These are phyloP conservation scores for Aurelia aurita complex sp. Pacific DNA, from an alignment of 30 jellyfish, hydroid and myxozoan species.

Conservation along the genomic window DNA sequence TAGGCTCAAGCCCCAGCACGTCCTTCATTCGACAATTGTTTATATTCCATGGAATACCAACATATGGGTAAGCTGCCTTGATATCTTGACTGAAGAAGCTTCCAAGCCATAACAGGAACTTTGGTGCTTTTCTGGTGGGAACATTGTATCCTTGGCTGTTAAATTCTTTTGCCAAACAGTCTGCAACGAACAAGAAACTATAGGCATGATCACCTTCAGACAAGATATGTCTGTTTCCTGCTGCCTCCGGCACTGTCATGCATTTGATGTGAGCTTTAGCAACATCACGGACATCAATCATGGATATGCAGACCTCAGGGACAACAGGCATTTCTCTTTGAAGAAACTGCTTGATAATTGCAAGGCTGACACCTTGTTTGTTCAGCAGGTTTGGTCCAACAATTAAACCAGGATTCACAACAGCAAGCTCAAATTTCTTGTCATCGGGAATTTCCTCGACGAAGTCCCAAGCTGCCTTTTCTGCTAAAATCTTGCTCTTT, in stretches of 20 bases:
- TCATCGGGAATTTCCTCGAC: slow-evolving; percentile 45
- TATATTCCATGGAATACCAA: slow-evolving; percentile 15
- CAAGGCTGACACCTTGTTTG: slow-evolving; percentile 21
- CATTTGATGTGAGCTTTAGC: slow-evolving; percentile 53
- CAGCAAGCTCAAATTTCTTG: slow-evolving; percentile 35
- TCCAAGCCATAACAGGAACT: slow-evolving; percentile 32
- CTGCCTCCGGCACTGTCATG: slow-evolving; percentile 58
- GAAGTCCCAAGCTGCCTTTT: slow-evolving; percentile 65
- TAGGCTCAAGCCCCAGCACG: slow-evolving; percentile 38
- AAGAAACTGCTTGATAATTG: slow-evolving; percentile 12
- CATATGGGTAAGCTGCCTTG: slow-evolving; percentile 15
- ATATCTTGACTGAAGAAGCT: slow-evolving; percentile 48
- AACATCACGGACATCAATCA: slow-evolving; percentile 54
- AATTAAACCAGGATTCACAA: slow-evolving; percentile 47
- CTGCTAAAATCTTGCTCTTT: slow-evolving; percentile 47
- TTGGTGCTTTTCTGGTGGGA: slow-evolving; percentile 54
- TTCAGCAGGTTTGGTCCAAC: slow-evolving; percentile 46
- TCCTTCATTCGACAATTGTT: slow-evolving; percentile 32
- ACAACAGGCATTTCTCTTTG: slow-evolving; percentile 37
- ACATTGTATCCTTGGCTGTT: slow-evolving; percentile 45
- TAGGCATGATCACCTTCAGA: slow-evolving; percentile 15
- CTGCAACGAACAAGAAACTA: slow-evolving; percentile 14
- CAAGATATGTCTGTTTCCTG: slow-evolving; percentile 48
- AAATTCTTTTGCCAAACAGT: slow-evolving; percentile 34
- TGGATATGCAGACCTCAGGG: slow-evolving; percentile 21